Evolutionary conservation across 2,797 vertebrate genomes (phyloP).

Genomic region (Microcaecilia unicolor): DNA sequence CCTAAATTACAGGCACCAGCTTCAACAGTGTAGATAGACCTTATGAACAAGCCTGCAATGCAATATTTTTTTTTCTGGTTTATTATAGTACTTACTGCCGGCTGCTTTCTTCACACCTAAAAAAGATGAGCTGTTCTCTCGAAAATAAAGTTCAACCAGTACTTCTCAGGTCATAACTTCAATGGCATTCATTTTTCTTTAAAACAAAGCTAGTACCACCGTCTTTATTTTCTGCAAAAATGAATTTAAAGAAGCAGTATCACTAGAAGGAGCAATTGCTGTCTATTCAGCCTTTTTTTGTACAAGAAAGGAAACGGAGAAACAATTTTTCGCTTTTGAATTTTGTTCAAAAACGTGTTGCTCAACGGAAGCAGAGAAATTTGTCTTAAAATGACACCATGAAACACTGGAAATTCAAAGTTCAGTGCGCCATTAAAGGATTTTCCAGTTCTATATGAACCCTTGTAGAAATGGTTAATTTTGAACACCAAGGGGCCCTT

Average conservation of each 20-base stretch:
- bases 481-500: no score
- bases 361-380: conserved; percentile 31
- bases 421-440: no score
- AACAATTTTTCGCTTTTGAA: conserved; percentile 38
- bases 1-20: conserved; percentile 9
- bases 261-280: conserved; percentile 27
- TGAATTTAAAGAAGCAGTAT: no score
- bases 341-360: conserved; percentile 21
- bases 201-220: conserved; percentile 20
- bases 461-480: no score
- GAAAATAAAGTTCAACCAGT: not conserved
- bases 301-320: conserved; percentile 39
- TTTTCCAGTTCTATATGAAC: no score
- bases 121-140: no score
- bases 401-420: no score
- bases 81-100: conserved; percentile 16
- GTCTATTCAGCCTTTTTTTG: conserved; percentile 30
- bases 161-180: conserved; percentile 13
- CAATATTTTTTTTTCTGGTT: not conserved
- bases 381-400: conserved; percentile 22
- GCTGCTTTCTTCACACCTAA: conserved; percentile 20
- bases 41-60: no score
- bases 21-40: conserved; percentile 5
- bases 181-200: conserved; percentile 20
- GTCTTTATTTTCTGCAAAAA: conserved; percentile 18